Base-by-base conservation (phyloP, 1,140 invertebrate genomes). In the Anadara kagoshimensis region DNA sequence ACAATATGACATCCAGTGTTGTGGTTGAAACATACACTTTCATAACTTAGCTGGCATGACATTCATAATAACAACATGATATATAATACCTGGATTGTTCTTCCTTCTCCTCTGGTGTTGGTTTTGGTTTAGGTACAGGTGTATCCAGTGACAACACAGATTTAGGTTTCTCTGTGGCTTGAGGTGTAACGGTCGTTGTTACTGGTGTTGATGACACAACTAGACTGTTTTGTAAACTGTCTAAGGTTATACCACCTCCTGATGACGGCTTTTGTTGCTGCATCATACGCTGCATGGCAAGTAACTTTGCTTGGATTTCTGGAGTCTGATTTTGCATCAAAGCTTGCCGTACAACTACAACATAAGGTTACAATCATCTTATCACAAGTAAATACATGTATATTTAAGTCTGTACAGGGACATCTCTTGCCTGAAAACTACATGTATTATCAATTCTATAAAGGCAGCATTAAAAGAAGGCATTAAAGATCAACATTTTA, bases 301-400 rank as follows among this genome's bases (percentile, higher is more conserved):
- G 89, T 24, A 98, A 86, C 85, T 97, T 97, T 77, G 97, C 96
- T 87, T 97, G 95, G 58, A 97, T 95, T 88, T 97, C 96, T 1
- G 96, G 96, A 87, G 96, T 95, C 16, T 97, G 89, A 86, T 96
- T 96, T 56, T 89, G 89, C 76, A 90, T 84, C 54, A 91, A 69
- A 18, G 90, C 90, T 78, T 90, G 89, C 3, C 86, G 73, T 10
- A 91, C 88, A 76, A 90, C 90, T 90, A 78, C 11, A 85, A 78
- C 12, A 54, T 68, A 71, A 49, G n/a, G 49, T 16, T 36, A 36
- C 29, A 36, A 36, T 2, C 29, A 36, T 36, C 2, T 36, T 36
- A 7, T 3, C 29, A 3, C n/a, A n/a, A n/a, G n/a, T n/a, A n/a
- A n/a, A n/a, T n/a, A n/a, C n/a, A n/a, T n/a, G n/a, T n/a, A n/a